Conservation (phyloP, 2,797 vertebrate genomes). For the Sitta carolinensis region DNA sequence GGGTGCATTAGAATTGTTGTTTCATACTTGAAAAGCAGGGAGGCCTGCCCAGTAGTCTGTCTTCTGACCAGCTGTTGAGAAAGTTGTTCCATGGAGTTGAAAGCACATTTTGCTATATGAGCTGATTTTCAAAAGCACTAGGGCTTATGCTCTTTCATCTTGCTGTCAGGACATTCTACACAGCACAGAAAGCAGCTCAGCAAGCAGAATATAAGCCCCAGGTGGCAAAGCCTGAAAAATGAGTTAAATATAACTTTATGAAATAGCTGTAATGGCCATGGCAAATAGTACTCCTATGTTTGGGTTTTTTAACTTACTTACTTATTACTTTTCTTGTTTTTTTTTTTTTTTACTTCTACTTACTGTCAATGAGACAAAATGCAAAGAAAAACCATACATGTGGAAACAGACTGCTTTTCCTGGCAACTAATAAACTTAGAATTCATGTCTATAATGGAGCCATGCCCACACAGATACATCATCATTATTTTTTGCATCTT, state of each 20-base stretch:
- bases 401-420: background rate
- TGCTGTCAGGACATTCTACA: conserved; percentile 17
- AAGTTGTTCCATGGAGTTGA: background rate
- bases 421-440: background rate
- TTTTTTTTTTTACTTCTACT: background rate
- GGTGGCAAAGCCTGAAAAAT: background rate
- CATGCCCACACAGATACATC: background rate
- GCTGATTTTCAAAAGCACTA: background rate
- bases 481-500: background rate
- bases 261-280: background rate
- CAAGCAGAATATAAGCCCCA: conserved; percentile 7
- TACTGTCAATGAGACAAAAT: background rate
- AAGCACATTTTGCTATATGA: background rate
- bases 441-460: background rate
- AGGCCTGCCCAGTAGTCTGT: background rate
- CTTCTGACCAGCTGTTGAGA: conserved; percentile 10
- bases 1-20: background rate
- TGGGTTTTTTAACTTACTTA: background rate
- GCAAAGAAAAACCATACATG: background rate
- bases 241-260: conserved; percentile 14
- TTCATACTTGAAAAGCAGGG: background rate
- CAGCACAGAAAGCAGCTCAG: background rate
- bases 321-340: background rate
- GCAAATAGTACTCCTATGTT: background rate
- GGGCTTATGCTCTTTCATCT: conserved; percentile 11